phyloP scores from a whole-genome alignment of 2,797 vertebrate species.

The Gymnodraco acuticeps region DNA sequence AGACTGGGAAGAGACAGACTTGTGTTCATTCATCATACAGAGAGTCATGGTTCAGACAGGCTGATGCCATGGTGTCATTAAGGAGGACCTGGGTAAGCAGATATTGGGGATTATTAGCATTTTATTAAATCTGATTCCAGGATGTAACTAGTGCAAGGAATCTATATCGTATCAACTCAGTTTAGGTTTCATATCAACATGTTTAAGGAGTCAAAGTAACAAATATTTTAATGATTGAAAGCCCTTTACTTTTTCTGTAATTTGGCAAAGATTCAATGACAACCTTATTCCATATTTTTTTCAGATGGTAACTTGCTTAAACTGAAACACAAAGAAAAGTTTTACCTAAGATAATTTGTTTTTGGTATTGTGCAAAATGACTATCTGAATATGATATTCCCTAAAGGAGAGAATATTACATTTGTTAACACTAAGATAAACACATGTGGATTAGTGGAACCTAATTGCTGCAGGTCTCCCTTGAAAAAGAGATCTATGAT shows the following conservation, averaged over 20 bases:
- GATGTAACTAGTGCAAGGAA: not conserved
- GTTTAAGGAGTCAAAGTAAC: not conserved
- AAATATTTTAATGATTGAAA: not conserved
- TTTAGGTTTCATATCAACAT: not conserved
- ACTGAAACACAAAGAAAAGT: not conserved
- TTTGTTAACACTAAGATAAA: not conserved
- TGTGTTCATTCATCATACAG: conserved; percentile 24
- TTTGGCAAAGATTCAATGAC: too few relatives aligned
- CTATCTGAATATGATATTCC: too few relatives aligned
- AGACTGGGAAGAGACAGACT: conserved; percentile 33
- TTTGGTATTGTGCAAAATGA: not conserved
- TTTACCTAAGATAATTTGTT: not conserved
- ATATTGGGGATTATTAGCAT: not conserved
- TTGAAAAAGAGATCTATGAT: too few relatives aligned
- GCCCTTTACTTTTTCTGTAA: too few relatives aligned
- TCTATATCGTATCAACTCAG: not conserved
- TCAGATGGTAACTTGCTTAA: too few relatives aligned
- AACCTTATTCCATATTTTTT: too few relatives aligned
- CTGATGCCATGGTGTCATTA: not conserved
- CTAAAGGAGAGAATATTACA: too few relatives aligned
- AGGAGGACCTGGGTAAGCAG: not conserved
- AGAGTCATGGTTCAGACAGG: not conserved
- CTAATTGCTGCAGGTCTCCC: too few relatives aligned
- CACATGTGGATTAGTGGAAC: too few relatives aligned
- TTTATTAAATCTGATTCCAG: not conserved